phyloP scores from a whole-genome alignment of 2,113 vertebrate genomes.

The Rhinopithecus roxellana region DNA sequence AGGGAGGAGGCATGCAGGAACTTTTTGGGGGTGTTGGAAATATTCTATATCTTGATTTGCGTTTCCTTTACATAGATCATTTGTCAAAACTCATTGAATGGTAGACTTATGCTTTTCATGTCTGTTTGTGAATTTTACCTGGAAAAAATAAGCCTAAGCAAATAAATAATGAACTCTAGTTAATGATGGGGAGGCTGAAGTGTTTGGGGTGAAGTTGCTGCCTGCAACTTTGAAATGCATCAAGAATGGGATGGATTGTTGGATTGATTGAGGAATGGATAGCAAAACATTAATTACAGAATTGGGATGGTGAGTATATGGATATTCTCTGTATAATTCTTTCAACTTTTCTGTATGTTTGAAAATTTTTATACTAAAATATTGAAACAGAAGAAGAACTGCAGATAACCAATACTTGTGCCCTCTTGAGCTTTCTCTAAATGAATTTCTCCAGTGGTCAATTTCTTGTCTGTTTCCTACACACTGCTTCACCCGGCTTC shows the following conservation, averaged over 20 bases:
- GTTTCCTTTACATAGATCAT: not conserved
- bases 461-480: not conserved
- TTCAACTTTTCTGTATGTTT: not conserved
- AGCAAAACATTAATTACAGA: not conserved
- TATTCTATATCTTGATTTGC: not conserved
- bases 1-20: not conserved
- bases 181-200: not conserved
- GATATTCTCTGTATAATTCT: not conserved
- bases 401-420: not conserved
- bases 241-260: not conserved
- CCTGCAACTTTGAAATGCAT: not conserved
- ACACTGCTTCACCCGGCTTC: rapidly evolving
- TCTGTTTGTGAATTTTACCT: not conserved
- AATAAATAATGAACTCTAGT: not conserved
- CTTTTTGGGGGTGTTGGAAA: not conserved
- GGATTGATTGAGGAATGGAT: not conserved
- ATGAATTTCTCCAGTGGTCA: rapidly evolving
- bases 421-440: not conserved
- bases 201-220: not conserved
- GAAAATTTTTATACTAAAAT: not conserved
- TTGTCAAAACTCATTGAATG: not conserved
- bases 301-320: not conserved
- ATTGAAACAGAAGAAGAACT: not conserved
- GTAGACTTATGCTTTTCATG: not conserved
- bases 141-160: not conserved